phyloP scores from a whole-genome alignment of 2,797 vertebrate species.

The Taeniopygia guttata region DNA sequence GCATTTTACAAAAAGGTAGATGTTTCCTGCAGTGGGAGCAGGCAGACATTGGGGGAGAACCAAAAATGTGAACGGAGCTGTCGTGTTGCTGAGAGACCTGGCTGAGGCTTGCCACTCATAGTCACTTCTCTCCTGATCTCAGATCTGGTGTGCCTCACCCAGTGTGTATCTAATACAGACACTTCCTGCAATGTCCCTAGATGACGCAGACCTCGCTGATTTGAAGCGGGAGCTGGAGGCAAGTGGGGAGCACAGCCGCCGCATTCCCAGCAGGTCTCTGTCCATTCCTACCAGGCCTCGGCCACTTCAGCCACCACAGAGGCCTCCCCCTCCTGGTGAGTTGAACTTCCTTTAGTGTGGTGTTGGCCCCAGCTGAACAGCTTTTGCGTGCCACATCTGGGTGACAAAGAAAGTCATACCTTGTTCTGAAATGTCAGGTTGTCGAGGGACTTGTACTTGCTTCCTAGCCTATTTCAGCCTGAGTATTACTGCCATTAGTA shows the following conservation, averaged over 20 bases:
- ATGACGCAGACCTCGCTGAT: conserved; percentile 63
- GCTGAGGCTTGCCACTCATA: background rate
- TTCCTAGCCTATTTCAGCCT: background rate
- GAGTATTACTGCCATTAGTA: background rate
- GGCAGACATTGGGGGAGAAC: background rate
- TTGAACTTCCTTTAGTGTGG: background rate
- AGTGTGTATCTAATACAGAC: background rate
- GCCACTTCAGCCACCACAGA: conserved; percentile 73
- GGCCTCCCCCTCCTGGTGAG: conserved; percentile 81
- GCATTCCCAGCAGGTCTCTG: conserved; percentile 74
- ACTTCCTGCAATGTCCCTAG: conserved; percentile 32
- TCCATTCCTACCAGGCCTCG: conserved; percentile 76
- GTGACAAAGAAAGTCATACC: background rate
- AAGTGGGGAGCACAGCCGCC: conserved; percentile 44
- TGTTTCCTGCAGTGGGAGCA: background rate
- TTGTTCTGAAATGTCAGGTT: background rate
- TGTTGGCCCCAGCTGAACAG: background rate
- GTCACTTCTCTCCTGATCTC: background rate
- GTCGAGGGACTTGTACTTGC: background rate
- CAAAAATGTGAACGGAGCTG: background rate
- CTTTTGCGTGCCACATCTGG: background rate
- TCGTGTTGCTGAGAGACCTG: rapidly evolving
- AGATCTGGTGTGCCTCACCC: background rate
- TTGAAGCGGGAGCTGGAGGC: conserved; percentile 70
- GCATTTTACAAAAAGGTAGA: background rate